Conservation (phyloP, 2,888 invertebrate species). For the Caenorhabditis sp. region DNA sequence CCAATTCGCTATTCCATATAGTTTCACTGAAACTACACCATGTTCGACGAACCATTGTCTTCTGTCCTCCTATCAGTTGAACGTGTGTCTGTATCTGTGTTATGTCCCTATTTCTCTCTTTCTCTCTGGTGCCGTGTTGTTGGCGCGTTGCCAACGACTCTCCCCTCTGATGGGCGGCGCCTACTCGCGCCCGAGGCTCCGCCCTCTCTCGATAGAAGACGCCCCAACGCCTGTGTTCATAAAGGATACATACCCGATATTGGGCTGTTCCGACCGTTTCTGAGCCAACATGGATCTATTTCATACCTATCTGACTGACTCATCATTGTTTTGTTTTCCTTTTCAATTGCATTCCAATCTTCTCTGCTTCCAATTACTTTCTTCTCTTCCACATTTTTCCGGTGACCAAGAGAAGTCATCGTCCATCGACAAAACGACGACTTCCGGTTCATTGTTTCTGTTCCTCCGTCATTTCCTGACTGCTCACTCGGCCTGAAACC, state of each 20-base stretch:
- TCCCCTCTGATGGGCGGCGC: constrained; percentile 48
- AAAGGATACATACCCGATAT: constrained; percentile 59
- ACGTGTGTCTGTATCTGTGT: constrained; percentile 31
- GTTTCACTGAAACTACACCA: constrained; percentile 28
- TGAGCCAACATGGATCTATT: constrained; percentile 6
- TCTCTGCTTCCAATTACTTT: constrained; percentile 12
- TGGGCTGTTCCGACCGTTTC: constrained; percentile 35
- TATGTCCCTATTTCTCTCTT: neutral
- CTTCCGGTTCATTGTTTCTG: constrained; percentile 50
- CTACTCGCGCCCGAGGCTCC: constrained; percentile 30
- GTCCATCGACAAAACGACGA: constrained; percentile 46
- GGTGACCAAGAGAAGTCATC: constrained; percentile 5
- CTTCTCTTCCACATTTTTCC: neutral
- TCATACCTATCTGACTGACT: neutral
- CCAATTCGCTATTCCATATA: constrained; percentile 6
- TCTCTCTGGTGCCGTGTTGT: constrained; percentile 29
- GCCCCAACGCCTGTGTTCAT: constrained; percentile 54
- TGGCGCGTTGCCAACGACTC: constrained; percentile 50
- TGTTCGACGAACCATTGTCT: constrained; percentile 44
- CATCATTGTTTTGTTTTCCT: constrained; percentile 12
- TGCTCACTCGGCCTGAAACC: constrained; percentile 48
- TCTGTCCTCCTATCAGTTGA: constrained; percentile 35
- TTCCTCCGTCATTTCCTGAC: constrained; percentile 55
- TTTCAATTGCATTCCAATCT: neutral
- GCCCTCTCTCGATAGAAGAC: constrained; percentile 38